phyloP scores from a whole-genome alignment of 2,888 invertebrate genomes.

The Mantis religiosa region DNA sequence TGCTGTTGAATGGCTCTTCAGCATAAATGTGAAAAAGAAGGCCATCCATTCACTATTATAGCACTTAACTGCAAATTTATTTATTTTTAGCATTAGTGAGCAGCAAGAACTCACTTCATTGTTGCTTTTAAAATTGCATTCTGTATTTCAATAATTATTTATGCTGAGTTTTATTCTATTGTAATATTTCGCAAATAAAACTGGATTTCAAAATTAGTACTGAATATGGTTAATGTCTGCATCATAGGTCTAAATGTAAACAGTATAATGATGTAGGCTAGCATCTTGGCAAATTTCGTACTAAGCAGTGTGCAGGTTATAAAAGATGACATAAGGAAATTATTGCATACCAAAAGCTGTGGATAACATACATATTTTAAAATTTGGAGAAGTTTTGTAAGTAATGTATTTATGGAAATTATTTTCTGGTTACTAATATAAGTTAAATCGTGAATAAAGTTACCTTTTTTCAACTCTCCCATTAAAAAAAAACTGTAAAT shows the following conservation, averaged over 20 bases:
- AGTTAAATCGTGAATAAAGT: neutral
- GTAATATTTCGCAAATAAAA: neutral
- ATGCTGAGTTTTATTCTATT: neutral
- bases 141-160: neutral
- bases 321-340: neutral
- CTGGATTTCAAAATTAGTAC: neutral
- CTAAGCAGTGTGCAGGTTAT: neutral
- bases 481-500: neutral
- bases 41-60: slow-evolving; percentile 1
- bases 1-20: neutral
- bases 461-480: neutral
- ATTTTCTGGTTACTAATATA: neutral
- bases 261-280: neutral
- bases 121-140: neutral
- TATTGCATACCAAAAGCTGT: neutral
- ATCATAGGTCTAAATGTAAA: neutral
- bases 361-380: neutral
- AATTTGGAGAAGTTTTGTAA: neutral
- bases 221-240: neutral
- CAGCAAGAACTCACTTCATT: neutral
- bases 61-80: neutral
- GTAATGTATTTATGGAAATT: neutral
- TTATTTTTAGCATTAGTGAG: slow-evolving; percentile 3
- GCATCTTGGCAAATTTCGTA: neutral
- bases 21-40: neutral